Conservation (phyloP, 2,113 vertebrate genomes). For the Phocoena phocoena region DNA sequence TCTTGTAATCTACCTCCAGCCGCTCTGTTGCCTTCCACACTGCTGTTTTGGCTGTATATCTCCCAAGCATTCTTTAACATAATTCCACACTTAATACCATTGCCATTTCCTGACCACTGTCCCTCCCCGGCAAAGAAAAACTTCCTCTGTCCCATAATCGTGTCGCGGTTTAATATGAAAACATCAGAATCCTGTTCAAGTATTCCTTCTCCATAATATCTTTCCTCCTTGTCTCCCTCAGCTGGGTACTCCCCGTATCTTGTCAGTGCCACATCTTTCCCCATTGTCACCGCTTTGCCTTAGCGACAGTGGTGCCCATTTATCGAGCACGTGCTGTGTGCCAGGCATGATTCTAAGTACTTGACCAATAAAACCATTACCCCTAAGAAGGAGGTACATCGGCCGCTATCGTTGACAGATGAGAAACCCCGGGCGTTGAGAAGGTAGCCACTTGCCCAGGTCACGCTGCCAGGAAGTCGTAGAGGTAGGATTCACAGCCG, state of each 20-base stretch:
- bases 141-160: not conserved
- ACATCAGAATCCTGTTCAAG: accelerated
- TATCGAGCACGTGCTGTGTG: not conserved
- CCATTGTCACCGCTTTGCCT: accelerated
- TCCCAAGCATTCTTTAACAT: accelerated
- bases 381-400: not conserved
- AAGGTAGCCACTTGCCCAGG: accelerated
- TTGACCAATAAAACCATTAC: accelerated
- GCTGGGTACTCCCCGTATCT: accelerated
- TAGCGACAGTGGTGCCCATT: not conserved
- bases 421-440: not conserved
- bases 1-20: accelerated
- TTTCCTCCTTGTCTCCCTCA: accelerated
- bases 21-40: accelerated
- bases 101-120: accelerated
- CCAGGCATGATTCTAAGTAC: not conserved
- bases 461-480: accelerated
- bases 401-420: accelerated
- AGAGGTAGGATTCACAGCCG: not conserved
- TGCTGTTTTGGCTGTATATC: no score
- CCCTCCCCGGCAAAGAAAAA: not conserved
- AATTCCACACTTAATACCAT: accelerated
- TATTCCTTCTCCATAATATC: accelerated
- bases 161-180: not conserved
- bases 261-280: not conserved